phyloP scores from a whole-genome alignment of 2,888 invertebrate genomes.

The Callosobruchus maculatus region DNA sequence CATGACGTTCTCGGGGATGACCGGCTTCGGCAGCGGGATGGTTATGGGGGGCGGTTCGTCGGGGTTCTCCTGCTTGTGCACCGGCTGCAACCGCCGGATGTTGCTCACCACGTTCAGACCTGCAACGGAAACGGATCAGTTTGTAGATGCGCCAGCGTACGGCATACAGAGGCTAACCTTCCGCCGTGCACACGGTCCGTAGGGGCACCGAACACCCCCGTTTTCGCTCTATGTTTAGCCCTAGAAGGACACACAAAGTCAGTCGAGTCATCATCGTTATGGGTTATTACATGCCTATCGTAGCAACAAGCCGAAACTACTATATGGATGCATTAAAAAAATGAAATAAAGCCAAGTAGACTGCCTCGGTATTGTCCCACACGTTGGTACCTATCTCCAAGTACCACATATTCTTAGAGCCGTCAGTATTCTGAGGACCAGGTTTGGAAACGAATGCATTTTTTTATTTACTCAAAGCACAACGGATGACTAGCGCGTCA shows the following conservation, averaged over 20 bases:
- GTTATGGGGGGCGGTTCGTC: conserved; percentile 44
- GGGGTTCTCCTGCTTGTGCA: conserved; percentile 36
- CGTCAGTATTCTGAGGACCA: too few species aligned
- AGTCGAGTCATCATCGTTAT: background rate
- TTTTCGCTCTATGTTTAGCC: background rate
- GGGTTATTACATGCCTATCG: background rate
- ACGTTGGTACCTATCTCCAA: too few species aligned
- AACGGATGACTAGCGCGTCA: too few species aligned
- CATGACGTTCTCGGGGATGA: conserved; percentile 37
- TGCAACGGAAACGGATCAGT: conserved; percentile 15
- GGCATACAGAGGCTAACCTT: background rate
- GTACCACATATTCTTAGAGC: too few species aligned
- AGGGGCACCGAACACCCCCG: background rate
- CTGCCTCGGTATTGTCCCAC: too few species aligned
- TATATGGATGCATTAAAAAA: too few species aligned
- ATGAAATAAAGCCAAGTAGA: too few species aligned
- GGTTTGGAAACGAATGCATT: too few species aligned
- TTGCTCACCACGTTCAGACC: conserved; percentile 48
- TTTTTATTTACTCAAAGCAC: too few species aligned
- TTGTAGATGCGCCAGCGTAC: background rate
- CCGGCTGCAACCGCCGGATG: conserved; percentile 44
- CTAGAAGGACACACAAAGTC: background rate
- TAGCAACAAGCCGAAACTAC: background rate
- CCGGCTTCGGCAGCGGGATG: conserved; percentile 42
- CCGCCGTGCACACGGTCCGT: background rate